phyloP scores from a whole-genome alignment of 2,797 vertebrate species.

The Hipposideros larvatus region DNA sequence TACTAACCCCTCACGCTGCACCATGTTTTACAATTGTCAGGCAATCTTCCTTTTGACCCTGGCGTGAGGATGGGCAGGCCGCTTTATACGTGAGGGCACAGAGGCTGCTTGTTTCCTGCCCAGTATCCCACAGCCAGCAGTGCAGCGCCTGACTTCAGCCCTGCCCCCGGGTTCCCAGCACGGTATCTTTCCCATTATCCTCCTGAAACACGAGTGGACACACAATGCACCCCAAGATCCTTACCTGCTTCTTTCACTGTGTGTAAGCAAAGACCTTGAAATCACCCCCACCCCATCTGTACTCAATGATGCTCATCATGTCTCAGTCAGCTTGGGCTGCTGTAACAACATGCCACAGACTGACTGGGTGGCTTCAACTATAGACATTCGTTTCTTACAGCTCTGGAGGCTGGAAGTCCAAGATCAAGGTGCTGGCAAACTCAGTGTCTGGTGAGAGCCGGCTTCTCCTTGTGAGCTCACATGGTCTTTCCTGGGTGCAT shows the following conservation, averaged over 20 bases:
- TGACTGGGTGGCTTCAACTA: not conserved
- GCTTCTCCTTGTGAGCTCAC: not conserved
- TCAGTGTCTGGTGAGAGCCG: not conserved
- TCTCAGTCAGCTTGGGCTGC: not conserved
- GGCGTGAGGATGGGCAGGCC: too few species aligned
- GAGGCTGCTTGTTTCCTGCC: not conserved
- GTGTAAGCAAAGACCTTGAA: not conserved
- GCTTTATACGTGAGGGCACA: not conserved
- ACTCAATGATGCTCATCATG: not conserved
- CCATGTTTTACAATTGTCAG: not conserved
- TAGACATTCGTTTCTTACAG: not conserved
- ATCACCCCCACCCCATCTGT: not conserved
- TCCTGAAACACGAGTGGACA: not conserved
- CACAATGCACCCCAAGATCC: not conserved
- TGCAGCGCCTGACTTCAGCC: not conserved
- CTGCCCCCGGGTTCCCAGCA: not conserved
- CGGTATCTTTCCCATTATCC: not conserved
- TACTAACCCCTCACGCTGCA: not conserved
- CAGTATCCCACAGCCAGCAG: not conserved
- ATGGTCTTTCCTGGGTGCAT: accelerated
- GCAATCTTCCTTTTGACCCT: not conserved
- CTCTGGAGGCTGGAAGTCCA: not conserved
- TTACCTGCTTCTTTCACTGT: not conserved
- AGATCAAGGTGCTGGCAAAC: not conserved
- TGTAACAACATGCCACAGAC: not conserved